These are phyloP conservation scores for Corythoichthys haematopterus DNA, from an alignment of 2,113 vertebrate genomes.

Conservation along the genomic window DNA sequence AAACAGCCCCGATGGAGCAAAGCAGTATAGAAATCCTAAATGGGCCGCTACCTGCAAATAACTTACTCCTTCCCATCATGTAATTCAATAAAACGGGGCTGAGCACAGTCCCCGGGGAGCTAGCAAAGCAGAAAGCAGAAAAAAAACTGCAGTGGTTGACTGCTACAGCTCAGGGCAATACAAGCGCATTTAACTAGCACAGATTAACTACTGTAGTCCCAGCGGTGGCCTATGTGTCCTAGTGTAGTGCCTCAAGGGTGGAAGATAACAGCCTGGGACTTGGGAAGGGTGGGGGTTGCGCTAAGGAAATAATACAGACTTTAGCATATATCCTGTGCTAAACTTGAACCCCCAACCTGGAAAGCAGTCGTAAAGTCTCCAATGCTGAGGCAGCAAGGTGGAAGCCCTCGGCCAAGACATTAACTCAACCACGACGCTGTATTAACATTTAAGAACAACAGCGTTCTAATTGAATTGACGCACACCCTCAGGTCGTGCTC, in stretches of 20 bases:
- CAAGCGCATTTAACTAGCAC: conserved; percentile 65
- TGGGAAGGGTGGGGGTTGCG: background rate
- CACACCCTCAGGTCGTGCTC: background rate
- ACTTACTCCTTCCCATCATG: conserved; percentile 20
- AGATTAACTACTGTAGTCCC: conserved; percentile 67
- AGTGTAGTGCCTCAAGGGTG: conserved; percentile 51
- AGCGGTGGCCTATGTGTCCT: conserved; percentile 57
- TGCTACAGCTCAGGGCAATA: conserved; percentile 62
- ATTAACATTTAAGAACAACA: conserved; percentile 40
- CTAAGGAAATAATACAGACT: background rate
- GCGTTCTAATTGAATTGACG: background rate
- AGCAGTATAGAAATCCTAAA: conserved; percentile 20
- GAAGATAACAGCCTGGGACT: conserved; percentile 30
- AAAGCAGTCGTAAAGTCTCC: conserved; percentile 16
- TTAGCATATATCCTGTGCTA: background rate
- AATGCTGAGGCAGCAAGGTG: conserved; percentile 48
- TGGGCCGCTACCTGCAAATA: conserved; percentile 22
- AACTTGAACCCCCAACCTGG: background rate
- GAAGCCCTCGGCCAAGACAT: conserved; percentile 34
- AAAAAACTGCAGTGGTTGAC: conserved; percentile 28
- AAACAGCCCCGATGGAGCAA: background rate
- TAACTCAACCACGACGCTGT: conserved; percentile 35
- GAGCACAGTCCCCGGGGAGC: conserved; percentile 35
- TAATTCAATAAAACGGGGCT: conserved; percentile 39
- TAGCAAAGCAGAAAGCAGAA: conserved; percentile 37